Evolutionary conservation across 2,888 invertebrate species (phyloP), one percentile per base, ranked within the genome.

Genomic region (Deilephila elpenor): DNA sequence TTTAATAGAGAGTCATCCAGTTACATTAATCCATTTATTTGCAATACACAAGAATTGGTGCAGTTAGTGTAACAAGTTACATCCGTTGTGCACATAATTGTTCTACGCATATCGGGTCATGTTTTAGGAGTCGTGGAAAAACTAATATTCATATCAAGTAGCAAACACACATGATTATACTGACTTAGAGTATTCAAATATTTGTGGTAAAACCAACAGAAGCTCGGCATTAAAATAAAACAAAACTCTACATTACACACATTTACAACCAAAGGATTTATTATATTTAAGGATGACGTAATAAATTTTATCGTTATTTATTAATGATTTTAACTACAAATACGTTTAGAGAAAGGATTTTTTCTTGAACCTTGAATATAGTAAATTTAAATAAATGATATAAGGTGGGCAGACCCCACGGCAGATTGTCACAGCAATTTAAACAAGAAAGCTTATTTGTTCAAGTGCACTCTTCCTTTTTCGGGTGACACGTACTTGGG

Each of bases 381-480:
- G 2, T n/a, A 37, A 37, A 62, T 34, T n/a, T 5, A 19, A 62
- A 62, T 8, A n/a, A n/a, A 37, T 37, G 5, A n/a, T 19, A n/a
- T 34, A 67, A 44, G 51, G 51, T 51, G 17, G 44, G 56, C n/a
- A 20, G 29, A 17, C 5, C 11, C 51, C 17, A 34, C 20, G 20
- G 34, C 37, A 37, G 25, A 25, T 17, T 51, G 83, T 81, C 83
- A 81, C 83, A 82, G 82, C 82, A 80, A 81, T 82, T 78, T 83
- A 85, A 85, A 82, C 83, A 80, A 83, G 84, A 81, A 79, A 85
- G 85, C 86, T 67, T 88, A 89, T 90, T 90, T 89, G 88, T 90
- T 89, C 91, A 91, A 92, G 89, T 91, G 89, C 87, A 51, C 51
- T 67, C 67, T 90, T 90, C 90, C 90, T 90, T 89, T 88, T 82